phyloP scores from a whole-genome alignment of 2,888 invertebrate genomes.

The Antheraea yamamai region DNA sequence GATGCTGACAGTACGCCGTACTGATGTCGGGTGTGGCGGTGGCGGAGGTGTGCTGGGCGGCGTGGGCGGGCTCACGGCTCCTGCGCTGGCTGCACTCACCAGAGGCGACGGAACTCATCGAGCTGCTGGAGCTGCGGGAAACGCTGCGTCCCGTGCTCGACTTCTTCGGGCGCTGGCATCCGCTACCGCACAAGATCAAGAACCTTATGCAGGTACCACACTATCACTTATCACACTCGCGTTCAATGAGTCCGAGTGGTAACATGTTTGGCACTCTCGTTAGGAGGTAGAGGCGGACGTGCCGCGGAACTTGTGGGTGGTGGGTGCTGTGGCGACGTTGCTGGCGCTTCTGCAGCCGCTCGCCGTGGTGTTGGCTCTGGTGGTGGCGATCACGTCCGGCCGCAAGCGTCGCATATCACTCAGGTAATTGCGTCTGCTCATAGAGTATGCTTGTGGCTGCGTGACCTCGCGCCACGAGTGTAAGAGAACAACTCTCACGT shows the following conservation, averaged over 20 bases:
- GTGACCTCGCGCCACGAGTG: not conserved
- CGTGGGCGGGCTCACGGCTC: slow-evolving; percentile 45
- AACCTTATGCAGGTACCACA: slow-evolving; percentile 41
- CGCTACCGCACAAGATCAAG: slow-evolving; percentile 44
- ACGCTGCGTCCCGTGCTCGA: slow-evolving; percentile 47
- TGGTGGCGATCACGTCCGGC: slow-evolving; percentile 30
- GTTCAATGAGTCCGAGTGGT: not conserved
- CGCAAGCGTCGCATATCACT: slow-evolving; percentile 24
- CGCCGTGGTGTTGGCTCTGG: slow-evolving; percentile 43
- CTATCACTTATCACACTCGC: not conserved
- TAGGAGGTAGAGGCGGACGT: slow-evolving; percentile 57
- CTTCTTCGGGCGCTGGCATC: slow-evolving; percentile 45
- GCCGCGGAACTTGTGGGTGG: slow-evolving; percentile 53
- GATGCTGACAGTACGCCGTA: slow-evolving; percentile 42
- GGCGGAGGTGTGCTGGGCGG: slow-evolving; percentile 37
- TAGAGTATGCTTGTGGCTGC: not conserved
- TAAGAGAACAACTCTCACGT: too few species aligned
- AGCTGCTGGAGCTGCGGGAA: slow-evolving; percentile 43
- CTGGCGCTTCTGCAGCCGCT: slow-evolving; percentile 47
- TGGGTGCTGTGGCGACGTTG: slow-evolving; percentile 35
- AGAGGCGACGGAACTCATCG: slow-evolving; percentile 39
- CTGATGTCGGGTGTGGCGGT: slow-evolving; percentile 35
- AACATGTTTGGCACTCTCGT: not conserved
- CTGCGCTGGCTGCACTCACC: slow-evolving; percentile 39
- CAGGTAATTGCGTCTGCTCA: not conserved